Base-by-base conservation (phyloP, 2,113 vertebrate genomes). In the Carettochelys insculpta region DNA sequence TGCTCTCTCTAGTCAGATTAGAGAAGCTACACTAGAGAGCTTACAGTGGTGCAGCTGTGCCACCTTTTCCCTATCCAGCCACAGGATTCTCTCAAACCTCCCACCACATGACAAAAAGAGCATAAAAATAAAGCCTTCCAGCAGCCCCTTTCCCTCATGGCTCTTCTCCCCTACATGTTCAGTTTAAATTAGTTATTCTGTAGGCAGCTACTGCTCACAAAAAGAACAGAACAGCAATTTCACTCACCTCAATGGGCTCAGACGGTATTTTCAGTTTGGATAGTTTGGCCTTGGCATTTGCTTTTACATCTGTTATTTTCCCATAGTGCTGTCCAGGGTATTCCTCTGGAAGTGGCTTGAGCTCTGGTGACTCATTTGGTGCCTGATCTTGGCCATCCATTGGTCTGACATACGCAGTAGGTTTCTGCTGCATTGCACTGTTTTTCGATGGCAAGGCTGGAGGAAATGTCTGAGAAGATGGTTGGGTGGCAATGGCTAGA, bases 351-450 rank as follows among this genome's bases (percentile, higher is more conserved):
- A 98, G 96, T 13, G 97, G 97, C 87, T 99, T 99, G 45, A 99
- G 97, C 83, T 99, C 98, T 0, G 99, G 98, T 1, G 99, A 99
- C 88, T 98, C 98, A 12, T 94, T 98, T 3, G 98, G 97, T 27
- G 97, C 97, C 97, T 99, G 99, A 80, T 99, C 99, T 94, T 98
- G 99, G 71, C 98, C 99, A 43, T 99, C 99, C 99, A 99, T 99
- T 85, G 99, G 99, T 81, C 99, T 98, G 65, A 99, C 99, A 2
- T 99, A 99, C 3, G 99, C 99, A 1, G 98, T 99, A 77, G 99
- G 99, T 96, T 99, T 99, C 95, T 98, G 98, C 86, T 98, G 98
- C 98, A 99, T 98, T 38, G 97, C 96, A 79, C 95, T 97, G 50
- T 96, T 97, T 97, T 99, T 99, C 14, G 98, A 98, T n/a, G 98